Percentiles rank a stretch among this genome's conserved stretches.
Evolutionary conservation across 2,113 vertebrate genomes (phyloP).

Genomic region (Periophthalmodon schlosseri): DNA sequence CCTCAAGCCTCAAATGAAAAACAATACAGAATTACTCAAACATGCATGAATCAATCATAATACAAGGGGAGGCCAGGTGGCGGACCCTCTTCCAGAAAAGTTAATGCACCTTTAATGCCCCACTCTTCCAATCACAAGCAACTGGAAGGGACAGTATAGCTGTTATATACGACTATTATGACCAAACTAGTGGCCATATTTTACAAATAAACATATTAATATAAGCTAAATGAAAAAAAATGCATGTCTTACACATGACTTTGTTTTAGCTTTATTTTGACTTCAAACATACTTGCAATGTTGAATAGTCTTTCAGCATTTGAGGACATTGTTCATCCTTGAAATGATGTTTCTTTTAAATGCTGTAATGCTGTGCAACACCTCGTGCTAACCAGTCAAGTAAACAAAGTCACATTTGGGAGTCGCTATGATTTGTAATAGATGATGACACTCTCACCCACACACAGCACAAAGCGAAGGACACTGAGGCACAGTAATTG

Average conservation of each 20-base stretch:
- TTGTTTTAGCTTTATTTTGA: neutral
- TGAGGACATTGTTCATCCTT: neutral
- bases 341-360: neutral
- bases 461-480: slow-evolving; percentile 65
- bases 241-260: neutral
- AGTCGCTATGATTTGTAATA: slow-evolving; percentile 31
- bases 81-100: too few relatives aligned
- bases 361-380: slow-evolving; percentile 7
- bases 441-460: slow-evolving; percentile 30
- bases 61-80: too few relatives aligned
- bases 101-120: too few relatives aligned
- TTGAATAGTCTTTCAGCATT: neutral
- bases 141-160: too few relatives aligned
- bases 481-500: slow-evolving; percentile 76
- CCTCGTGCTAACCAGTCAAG: slow-evolving; percentile 12
- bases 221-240: too few relatives aligned
- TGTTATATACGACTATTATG: too few relatives aligned
- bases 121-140: too few relatives aligned
- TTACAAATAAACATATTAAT: too few relatives aligned
- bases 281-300: neutral
- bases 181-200: too few relatives aligned
- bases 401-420: slow-evolving; percentile 21
- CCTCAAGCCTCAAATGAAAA: too few relatives aligned
- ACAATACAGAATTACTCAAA: too few relatives aligned
- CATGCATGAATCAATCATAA: too few relatives aligned